A percentile compares a stretch with the other conserved stretches of the same genome.
phyloP scores from a whole-genome alignment of 2,888 invertebrate genomes.

The Creontiades dilutus region DNA sequence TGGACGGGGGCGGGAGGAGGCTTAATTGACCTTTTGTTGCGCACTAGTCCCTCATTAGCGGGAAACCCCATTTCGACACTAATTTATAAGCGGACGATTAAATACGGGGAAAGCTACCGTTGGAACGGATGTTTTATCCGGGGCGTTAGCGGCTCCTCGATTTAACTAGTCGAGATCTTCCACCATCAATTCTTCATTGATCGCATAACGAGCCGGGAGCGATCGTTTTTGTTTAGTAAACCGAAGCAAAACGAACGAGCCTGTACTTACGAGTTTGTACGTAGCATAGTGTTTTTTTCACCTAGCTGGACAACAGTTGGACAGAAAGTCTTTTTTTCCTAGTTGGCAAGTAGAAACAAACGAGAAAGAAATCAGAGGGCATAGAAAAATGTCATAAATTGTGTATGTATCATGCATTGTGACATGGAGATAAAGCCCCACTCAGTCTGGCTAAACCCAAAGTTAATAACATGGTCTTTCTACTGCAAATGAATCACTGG shows the following conservation, averaged over 20 bases:
- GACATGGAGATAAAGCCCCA: too few species aligned
- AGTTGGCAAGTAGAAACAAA: too few species aligned
- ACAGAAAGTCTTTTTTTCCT: too few species aligned
- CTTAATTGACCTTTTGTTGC: constrained; percentile 42
- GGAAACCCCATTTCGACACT: constrained; percentile 25
- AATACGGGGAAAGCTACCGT: constrained; percentile 9
- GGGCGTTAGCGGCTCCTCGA: not conserved
- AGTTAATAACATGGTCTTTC: too few species aligned
- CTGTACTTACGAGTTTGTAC: not conserved
- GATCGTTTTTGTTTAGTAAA: not conserved
- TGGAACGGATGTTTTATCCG: constrained; percentile 13
- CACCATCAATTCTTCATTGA: not conserved
- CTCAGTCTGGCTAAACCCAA: too few species aligned
- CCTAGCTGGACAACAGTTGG: too few species aligned
- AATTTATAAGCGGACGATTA: constrained; percentile 34
- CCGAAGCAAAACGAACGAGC: not conserved
- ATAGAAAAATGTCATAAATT: too few species aligned
- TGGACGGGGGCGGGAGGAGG: not conserved
- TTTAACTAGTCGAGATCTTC: not conserved
- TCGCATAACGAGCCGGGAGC: not conserved
- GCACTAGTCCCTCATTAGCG: constrained; percentile 39
- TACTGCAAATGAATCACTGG: too few species aligned
- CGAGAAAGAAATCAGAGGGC: too few species aligned
- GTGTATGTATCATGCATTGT: too few species aligned
- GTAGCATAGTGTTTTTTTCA: too few species aligned